These are phyloP conservation scores for Drosophila murphyi DNA, from an alignment of 1,140 invertebrate species.

Conservation along the genomic window DNA sequence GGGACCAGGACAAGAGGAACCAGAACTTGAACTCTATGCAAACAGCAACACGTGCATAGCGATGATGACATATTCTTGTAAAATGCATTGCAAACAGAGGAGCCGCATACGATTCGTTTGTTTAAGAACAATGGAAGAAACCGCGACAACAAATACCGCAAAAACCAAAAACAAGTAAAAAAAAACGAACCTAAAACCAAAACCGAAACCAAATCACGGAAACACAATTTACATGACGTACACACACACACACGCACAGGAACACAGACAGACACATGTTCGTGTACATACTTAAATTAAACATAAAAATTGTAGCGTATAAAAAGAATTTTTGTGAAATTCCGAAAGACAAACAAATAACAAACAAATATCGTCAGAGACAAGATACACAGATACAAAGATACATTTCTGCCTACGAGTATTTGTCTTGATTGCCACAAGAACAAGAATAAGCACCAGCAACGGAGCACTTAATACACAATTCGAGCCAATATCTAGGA, in stretches of 20 bases:
- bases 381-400: constrained; percentile 51
- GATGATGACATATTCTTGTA: constrained; percentile 45
- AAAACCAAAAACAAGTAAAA: constrained; percentile 46
- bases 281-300: constrained; percentile 54
- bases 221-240: constrained; percentile 32
- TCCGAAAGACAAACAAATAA: constrained; percentile 70
- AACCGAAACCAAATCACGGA: constrained; percentile 38
- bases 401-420: constrained; percentile 40
- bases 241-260: constrained; percentile 17
- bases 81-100: constrained; percentile 60
- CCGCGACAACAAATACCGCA: constrained; percentile 75
- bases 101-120: constrained; percentile 49
- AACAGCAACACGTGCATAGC: constrained; percentile 59
- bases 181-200: constrained; percentile 19
- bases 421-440: constrained; percentile 59
- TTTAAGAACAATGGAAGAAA: constrained; percentile 60
- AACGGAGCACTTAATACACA: constrained; percentile 47
- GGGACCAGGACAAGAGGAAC: neutral
- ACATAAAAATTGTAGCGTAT: constrained; percentile 70
- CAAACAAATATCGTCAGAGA: constrained; percentile 61
- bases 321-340: constrained; percentile 78
- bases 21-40: constrained; percentile 18
- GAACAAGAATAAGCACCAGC: constrained; percentile 39
- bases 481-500: constrained; percentile 45
- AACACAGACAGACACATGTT: constrained; percentile 52